A percentile compares a stretch with the other conserved stretches of the same genome.
These are phyloP conservation scores for Corythornis vintsioides DNA, from an alignment of 2,113 vertebrate genomes.

Conservation along the genomic window DNA sequence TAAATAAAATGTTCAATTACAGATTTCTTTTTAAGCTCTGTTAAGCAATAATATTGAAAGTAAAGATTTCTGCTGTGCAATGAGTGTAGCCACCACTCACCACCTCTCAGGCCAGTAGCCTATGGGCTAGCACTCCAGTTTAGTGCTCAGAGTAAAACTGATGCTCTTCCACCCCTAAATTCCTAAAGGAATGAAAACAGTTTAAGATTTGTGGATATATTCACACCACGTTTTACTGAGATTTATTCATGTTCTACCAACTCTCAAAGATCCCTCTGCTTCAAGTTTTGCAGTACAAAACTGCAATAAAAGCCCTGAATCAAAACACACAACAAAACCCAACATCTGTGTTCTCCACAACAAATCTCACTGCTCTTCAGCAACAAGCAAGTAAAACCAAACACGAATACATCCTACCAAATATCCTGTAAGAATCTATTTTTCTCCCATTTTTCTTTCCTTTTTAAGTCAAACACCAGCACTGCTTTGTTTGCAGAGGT, in stretches of 20 bases:
- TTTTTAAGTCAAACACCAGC: neutral
- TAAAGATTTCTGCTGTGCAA: neutral
- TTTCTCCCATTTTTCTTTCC: too few species aligned
- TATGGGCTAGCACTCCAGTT: neutral
- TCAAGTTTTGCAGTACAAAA: neutral
- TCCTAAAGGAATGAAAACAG: neutral
- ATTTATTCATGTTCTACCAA: neutral
- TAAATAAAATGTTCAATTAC: neutral
- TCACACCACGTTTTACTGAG: rapidly evolving
- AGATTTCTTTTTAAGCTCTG: neutral
- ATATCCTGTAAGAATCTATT: neutral
- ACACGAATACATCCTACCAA: neutral
- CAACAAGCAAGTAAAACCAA: neutral
- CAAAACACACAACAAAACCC: neutral
- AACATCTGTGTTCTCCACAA: neutral
- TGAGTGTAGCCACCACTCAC: neutral
- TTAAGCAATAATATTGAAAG: neutral
- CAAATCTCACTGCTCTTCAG: neutral
- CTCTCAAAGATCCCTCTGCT: neutral
- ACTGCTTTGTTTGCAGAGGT: neutral
- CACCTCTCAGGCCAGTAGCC: neutral
- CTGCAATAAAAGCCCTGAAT: neutral
- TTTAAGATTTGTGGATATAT: neutral
- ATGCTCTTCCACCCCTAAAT: neutral
- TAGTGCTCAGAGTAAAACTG: neutral